A percentile compares a stretch with the other conserved stretches of the same genome.
Conservation (phyloP, 2,888 invertebrate genomes). For the Argyresthia albistria region DNA sequence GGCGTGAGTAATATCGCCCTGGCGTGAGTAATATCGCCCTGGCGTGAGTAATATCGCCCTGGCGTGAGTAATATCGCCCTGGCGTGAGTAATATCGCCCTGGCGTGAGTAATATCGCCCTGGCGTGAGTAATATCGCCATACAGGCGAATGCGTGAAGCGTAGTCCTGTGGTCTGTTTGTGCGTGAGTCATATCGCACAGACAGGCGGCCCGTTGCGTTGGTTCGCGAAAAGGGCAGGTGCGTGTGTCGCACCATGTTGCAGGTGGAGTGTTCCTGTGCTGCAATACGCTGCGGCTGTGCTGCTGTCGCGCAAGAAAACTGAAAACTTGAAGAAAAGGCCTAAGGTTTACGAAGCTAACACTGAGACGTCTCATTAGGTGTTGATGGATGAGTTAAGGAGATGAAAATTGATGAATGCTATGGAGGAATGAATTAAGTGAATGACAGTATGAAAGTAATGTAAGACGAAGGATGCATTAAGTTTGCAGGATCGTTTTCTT, state of each 20-base stretch:
- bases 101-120: no score
- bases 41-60: no score
- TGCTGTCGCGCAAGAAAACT: not conserved
- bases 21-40: no score
- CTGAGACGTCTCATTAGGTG: not conserved
- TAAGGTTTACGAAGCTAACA: not conserved
- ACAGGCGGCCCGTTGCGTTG: not conserved
- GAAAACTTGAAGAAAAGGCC: not conserved
- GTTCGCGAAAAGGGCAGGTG: not conserved
- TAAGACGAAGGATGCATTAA: not conserved
- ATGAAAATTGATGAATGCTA: not conserved
- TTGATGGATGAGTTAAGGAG: no score
- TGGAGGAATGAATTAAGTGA: not conserved
- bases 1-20: no score
- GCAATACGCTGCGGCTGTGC: not conserved
- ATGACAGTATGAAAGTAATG: not conserved
- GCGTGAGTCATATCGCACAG: no score
- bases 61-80: no score
- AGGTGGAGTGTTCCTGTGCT: not conserved
- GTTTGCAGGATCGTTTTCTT: not conserved
- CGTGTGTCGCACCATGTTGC: constrained; percentile 1
- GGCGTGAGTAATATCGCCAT: no score
- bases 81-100: no score
- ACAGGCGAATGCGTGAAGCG: no score
- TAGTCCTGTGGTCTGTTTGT: no score